Evolutionary conservation across 1,140 invertebrate genomes (phyloP).

Genomic region (Schlechtendalia chinensis): DNA sequence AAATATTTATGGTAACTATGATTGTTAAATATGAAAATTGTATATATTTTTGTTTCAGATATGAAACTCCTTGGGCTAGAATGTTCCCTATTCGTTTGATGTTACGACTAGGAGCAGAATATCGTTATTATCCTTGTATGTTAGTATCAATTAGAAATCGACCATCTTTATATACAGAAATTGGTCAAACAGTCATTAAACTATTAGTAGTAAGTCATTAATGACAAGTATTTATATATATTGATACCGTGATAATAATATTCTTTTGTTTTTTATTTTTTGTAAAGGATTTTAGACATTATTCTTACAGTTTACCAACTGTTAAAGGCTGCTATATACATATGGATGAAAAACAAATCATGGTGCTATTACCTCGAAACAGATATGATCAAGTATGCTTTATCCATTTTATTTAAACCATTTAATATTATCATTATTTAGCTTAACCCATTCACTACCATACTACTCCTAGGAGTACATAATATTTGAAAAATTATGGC

Average conservation of each 20-base stretch:
- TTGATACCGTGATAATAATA: background rate
- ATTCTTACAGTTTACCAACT: slow-evolving; percentile 76
- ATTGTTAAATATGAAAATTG: background rate
- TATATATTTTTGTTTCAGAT: slow-evolving; percentile 57
- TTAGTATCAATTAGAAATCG: slow-evolving; percentile 76
- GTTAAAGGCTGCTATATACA: slow-evolving; percentile 78
- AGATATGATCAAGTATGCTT: slow-evolving; percentile 71
- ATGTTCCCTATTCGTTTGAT: slow-evolving; percentile 77
- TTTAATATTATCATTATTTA: background rate
- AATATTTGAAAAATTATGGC: too few species aligned
- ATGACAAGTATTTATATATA: background rate
- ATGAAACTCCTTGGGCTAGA: slow-evolving; percentile 85
- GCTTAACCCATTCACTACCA: too few species aligned
- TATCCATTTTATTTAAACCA: background rate
- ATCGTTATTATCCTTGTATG: slow-evolving; percentile 84
- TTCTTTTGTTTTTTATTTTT: slow-evolving; percentile 36
- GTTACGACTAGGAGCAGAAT: slow-evolving; percentile 79
- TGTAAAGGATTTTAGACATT: slow-evolving; percentile 77
- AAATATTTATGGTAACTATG: background rate
- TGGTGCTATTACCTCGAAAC: slow-evolving; percentile 76
- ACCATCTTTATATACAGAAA: slow-evolving; percentile 81
- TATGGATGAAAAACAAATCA: slow-evolving; percentile 80
- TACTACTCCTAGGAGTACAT: too few species aligned
- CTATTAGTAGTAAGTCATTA: slow-evolving; percentile 67
- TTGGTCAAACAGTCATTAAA: slow-evolving; percentile 89